These are phyloP conservation scores for Polyergus mexicanus DNA, from an alignment of 1,140 invertebrate species.

Conservation along the genomic window DNA sequence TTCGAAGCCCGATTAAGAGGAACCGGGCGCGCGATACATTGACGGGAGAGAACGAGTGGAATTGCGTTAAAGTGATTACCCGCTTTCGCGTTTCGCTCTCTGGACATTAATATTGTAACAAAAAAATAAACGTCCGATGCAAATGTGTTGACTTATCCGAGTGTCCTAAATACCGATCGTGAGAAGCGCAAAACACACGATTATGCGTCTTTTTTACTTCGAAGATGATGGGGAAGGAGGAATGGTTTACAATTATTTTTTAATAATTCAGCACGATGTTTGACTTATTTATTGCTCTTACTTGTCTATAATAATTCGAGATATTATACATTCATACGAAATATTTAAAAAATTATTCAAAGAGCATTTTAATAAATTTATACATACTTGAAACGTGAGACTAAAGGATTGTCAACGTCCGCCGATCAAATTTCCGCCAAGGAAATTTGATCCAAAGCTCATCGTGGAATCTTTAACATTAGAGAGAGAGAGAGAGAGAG, in stretches of 20 bases:
- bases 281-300: background rate
- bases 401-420: background rate
- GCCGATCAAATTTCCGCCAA: constrained; percentile 18
- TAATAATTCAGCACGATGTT: background rate
- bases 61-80: constrained; percentile 54
- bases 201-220: background rate
- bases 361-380: background rate
- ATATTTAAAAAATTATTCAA: too few relatives aligned
- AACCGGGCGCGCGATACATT: constrained; percentile 45
- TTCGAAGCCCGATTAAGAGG: constrained; percentile 57
- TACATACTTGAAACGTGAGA: background rate
- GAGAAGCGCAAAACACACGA: background rate
- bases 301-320: background rate
- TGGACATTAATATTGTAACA: constrained; percentile 49
- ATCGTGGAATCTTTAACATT: background rate
- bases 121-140: constrained; percentile 48
- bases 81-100: constrained; percentile 21
- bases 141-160: constrained; percentile 47
- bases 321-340: background rate
- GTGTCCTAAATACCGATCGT: constrained; percentile 37
- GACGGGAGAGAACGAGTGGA: constrained; percentile 56
- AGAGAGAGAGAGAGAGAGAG: too few relatives aligned
- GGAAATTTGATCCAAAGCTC: constrained; percentile 16
- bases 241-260: background rate
- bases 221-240: background rate